Evolutionary conservation across 1,140 invertebrate genomes (phyloP), one percentile per base, ranked within the genome.

Genomic region (Palaemon carinicauda): DNA sequence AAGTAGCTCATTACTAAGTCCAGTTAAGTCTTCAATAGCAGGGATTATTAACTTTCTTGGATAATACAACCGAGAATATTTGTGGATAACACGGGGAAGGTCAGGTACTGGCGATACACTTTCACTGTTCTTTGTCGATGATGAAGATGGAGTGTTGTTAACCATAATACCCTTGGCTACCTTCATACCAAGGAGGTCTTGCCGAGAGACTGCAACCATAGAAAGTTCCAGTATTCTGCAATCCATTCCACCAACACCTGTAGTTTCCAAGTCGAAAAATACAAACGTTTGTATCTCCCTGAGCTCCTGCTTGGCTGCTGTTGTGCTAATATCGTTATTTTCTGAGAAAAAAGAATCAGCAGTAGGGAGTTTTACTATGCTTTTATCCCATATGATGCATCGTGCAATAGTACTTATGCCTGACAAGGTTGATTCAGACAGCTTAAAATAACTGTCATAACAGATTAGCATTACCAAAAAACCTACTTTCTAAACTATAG

Each of bases 221-320:
- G 79, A 75, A 19, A 87, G 21, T 77, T 87, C 85, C 53, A 82
- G 14, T 60, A 87, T 87, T 60, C 80, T 73, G 17, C 79, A 71
- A 31, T 69, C 41, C 27, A 75, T 54, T 24, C 41, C 33, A 41
- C 19, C 1, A 52, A 81, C 51, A 12, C 85, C 85, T 41, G 85
- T 87, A 19, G 69, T 56, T 51, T 87, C 85, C 21, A 81, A 10
- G 27, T 87, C 85, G 7, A 87, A 50, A 29, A 87, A 87, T 5
- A 87, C 80, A 82, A 87, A 87, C 3, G 85, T 87, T 27, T 87
- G 79, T 29, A 87, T 87, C 98, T 71, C 94, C 96, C 21, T 93
- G 14, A 15, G 27, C 29, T 79, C 75, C 7, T 41, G 41, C 7
- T 41, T 41, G 41, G 41, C 1, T 41, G 41, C 12, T 41, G 41